These are phyloP conservation scores for Falcunculus frontatus DNA, from an alignment of 2,113 vertebrate species.

Conservation along the genomic window DNA sequence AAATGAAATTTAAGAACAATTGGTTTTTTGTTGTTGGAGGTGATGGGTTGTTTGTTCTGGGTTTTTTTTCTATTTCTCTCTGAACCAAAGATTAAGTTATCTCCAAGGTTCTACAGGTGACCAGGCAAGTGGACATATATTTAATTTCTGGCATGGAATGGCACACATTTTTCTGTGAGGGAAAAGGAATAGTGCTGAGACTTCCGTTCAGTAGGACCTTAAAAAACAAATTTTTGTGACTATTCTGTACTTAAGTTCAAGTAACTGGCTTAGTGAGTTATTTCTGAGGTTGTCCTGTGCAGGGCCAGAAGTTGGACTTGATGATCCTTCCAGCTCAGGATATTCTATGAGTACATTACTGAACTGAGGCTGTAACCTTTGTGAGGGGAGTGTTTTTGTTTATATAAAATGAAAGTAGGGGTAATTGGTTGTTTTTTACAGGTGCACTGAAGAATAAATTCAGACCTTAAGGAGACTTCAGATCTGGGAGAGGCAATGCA, in stretches of 20 bases:
- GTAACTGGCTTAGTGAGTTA: not conserved
- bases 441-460: not conserved
- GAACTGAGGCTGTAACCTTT: not conserved
- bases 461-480: not conserved
- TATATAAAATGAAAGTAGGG: not conserved
- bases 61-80: not conserved
- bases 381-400: rapidly evolving
- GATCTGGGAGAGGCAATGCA: not conserved
- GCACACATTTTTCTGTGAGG: not conserved
- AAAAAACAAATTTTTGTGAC: not conserved
- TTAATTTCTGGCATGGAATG: not conserved
- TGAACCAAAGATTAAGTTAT: not conserved
- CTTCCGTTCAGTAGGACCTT: not conserved
- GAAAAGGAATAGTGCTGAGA: not conserved
- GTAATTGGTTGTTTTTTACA: not conserved
- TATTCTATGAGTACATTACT: not conserved
- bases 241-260: not conserved
- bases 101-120: not conserved
- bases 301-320: not conserved
- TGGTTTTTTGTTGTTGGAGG: not conserved
- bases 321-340: not conserved
- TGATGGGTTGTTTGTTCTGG: not conserved
- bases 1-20: not conserved
- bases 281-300: not conserved
- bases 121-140: not conserved